Percentiles rank a stretch among this genome's conserved stretches.
phyloP scores from a whole-genome alignment of 2,888 invertebrate genomes.

The Patella ulyssiponensis region DNA sequence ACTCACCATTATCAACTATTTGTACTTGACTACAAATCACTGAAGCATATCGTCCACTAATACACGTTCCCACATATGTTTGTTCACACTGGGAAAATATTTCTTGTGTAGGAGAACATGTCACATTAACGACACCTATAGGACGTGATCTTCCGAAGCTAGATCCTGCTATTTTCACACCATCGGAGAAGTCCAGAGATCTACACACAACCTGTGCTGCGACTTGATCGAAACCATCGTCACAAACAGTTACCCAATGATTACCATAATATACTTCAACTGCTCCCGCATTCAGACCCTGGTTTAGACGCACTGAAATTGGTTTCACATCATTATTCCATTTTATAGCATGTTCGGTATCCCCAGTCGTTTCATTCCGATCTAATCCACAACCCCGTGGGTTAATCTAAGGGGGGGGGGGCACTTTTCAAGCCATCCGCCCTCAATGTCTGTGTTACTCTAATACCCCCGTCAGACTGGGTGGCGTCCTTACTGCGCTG shows the following conservation, averaged over 20 bases:
- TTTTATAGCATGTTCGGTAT: too few species aligned
- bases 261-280: constrained; percentile 48
- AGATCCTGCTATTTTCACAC: constrained; percentile 47
- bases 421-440: too few species aligned
- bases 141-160: constrained; percentile 61
- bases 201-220: constrained; percentile 44
- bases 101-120: constrained; percentile 46
- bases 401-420: too few species aligned
- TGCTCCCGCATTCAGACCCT: constrained; percentile 53
- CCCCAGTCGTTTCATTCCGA: too few species aligned
- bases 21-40: constrained; percentile 47
- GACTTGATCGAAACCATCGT: constrained; percentile 46
- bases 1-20: constrained; percentile 46
- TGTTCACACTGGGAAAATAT: constrained; percentile 43
- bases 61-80: constrained; percentile 30
- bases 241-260: constrained; percentile 52
- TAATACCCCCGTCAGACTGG: too few species aligned
- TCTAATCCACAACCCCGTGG: too few species aligned
- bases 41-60: constrained; percentile 49
- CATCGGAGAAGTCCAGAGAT: constrained; percentile 49
- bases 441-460: too few species aligned
- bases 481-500: too few species aligned
- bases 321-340: too few species aligned
- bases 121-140: constrained; percentile 76
- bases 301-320: constrained; percentile 47